Conservation (phyloP, 2,113 vertebrate species). For the Calonectris borealis region DNA sequence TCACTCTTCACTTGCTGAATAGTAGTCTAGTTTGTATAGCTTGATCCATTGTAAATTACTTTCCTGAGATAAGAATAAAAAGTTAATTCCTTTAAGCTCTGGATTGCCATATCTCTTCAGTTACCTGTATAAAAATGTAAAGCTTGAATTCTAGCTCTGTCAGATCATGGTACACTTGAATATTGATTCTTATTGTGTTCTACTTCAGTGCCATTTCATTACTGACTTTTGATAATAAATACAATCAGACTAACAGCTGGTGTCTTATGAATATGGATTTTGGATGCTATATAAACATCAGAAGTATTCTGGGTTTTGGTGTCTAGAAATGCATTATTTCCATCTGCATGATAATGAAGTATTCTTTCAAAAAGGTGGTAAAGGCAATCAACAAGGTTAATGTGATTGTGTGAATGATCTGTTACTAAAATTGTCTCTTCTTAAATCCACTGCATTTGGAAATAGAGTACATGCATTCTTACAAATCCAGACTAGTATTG, state of each 20-base stretch:
- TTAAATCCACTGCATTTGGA: neutral
- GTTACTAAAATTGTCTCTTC: neutral
- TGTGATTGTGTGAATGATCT: neutral
- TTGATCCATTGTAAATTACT: neutral
- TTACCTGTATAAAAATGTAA: neutral
- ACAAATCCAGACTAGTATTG: neutral
- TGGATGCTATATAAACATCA: neutral
- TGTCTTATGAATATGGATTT: neutral
- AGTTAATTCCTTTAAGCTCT: neutral
- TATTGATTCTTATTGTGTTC: neutral
- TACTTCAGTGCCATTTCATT: neutral
- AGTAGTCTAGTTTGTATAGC: neutral
- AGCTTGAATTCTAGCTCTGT: neutral
- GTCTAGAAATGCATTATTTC: neutral
- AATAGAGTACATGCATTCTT: neutral
- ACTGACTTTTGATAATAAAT: slow-evolving; percentile 12
- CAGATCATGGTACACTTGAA: neutral
- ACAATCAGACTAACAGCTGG: neutral
- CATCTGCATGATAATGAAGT: neutral
- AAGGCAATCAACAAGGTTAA: neutral
- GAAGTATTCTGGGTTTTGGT: neutral
- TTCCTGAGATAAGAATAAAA: neutral
- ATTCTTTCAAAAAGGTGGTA: neutral
- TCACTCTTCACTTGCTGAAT: neutral
- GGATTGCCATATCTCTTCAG: neutral